Evolutionary conservation across 1,140 invertebrate species (phyloP), one percentile per base, ranked within the genome.

Genomic region (Ylistrum balloti): DNA sequence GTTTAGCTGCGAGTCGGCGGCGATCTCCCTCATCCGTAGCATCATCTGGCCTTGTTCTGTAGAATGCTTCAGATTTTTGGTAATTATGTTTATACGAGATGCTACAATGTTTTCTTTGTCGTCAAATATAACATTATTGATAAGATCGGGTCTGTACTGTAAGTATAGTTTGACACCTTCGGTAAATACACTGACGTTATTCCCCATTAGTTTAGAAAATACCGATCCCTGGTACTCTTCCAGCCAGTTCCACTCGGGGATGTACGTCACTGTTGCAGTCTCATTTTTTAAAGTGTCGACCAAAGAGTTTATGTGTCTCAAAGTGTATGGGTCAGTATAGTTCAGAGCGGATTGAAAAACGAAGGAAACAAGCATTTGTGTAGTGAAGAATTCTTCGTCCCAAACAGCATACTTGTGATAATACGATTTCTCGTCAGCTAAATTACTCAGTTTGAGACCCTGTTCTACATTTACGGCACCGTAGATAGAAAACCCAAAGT

Each of bases 71-170:
- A 93, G 88, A 22, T 93, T 88, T 32, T 45, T 45, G 33, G 92
- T 92, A 15, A 92, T 88, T 10, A 94, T 90, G 41, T 93, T 94
- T 33, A 94, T 92, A 0, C 94, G 85, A 5, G 94, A 95, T 0
- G 93, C 97, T 0, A 99, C 98, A 98, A 99, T 99, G 91, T 97
- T 97, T 28, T 97, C 97, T 0, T 97, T 97, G 20, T 97, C 97
- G 13, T 98, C 97, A 93, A 98, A 98, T 92, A 99, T 98, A 92
- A 98, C 98, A 0, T 99, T 97, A 95, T 99, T 98, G 85, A 98
- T 96, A 9, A 97, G 97, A 93, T 98, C 94, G 17, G 94, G 74
- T 9, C 93, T 92, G 45, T 94, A 90, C 7, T 74, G 86, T n/a
- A 33, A 93, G 33, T 93, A 91, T 5, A 91, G 98, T 10, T 48